Evolutionary conservation across 2,888 invertebrate species (phyloP).

Genomic region (Drosophila rellima): DNA sequence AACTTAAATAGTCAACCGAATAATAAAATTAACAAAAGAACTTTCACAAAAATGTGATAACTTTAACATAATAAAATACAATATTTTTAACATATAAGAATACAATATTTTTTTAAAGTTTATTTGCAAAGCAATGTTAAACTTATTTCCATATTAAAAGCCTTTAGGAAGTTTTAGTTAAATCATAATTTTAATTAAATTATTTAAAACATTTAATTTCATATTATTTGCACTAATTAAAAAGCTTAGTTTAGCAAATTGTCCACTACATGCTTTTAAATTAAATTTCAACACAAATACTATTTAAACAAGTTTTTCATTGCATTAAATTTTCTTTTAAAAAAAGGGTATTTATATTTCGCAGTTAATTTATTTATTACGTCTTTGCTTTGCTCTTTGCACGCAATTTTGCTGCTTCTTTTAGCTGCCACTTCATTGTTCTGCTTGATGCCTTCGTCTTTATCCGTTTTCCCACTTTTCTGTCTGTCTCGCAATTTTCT

Average conservation of each 20-base stretch:
- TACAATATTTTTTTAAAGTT: not conserved
- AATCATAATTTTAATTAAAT: no score
- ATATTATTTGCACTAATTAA: no score
- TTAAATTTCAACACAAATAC: no score
- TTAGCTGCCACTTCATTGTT: constrained; percentile 60
- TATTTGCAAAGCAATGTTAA: no score
- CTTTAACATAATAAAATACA: no score
- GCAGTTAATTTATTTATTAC: not conserved
- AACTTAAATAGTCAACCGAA: not conserved
- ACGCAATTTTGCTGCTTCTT: constrained; percentile 28
- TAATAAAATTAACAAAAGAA: not conserved
- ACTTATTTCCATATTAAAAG: no score
- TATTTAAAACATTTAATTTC: no score
- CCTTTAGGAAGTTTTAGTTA: no score
- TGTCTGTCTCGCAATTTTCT: constrained; percentile 72
- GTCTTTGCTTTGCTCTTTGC: constrained; percentile 18
- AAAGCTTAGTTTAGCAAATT: no score
- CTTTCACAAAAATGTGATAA: not conserved
- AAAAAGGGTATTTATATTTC: constrained; percentile 17
- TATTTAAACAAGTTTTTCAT: no score
- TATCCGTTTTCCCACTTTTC: constrained; percentile 69
- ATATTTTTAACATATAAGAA: not conserved
- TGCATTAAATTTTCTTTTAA: not conserved
- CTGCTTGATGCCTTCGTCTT: constrained; percentile 49
- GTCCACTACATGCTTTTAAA: no score